A percentile compares a stretch with the other conserved stretches of the same genome.
Conservation (phyloP, 2,113 vertebrate genomes). For the Seriola dumerili region DNA sequence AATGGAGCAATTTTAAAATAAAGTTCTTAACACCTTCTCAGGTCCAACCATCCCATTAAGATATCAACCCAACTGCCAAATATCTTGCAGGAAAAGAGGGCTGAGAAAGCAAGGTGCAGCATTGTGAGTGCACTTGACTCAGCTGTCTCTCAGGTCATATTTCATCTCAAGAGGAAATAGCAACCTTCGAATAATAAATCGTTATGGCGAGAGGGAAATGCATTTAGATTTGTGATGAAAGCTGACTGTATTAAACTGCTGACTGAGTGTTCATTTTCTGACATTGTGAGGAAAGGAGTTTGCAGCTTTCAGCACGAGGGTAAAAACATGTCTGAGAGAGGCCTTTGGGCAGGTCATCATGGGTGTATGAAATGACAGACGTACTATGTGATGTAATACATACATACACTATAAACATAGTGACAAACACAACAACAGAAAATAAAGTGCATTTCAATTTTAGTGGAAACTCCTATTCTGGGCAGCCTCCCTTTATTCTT, state of each 20-base stretch:
- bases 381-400: background rate
- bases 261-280: background rate
- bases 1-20: background rate
- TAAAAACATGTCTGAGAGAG: background rate
- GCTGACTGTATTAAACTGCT: background rate
- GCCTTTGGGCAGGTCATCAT: background rate
- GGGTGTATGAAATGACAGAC: background rate
- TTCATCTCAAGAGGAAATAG: background rate
- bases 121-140: background rate
- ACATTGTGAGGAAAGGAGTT: background rate
- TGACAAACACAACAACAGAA: background rate
- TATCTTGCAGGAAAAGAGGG: background rate
- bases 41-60: background rate
- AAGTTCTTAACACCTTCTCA: background rate
- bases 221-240: background rate
- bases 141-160: background rate
- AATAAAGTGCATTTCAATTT: background rate
- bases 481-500: constrained; percentile 12
- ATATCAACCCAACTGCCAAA: background rate
- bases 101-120: background rate
- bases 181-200: background rate
- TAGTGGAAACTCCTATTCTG: background rate
- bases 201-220: background rate
- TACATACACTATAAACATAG: background rate
- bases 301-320: background rate